These are phyloP conservation scores for Ploceus nigricollis DNA, from an alignment of 2,113 vertebrate genomes.

Conservation along the genomic window DNA sequence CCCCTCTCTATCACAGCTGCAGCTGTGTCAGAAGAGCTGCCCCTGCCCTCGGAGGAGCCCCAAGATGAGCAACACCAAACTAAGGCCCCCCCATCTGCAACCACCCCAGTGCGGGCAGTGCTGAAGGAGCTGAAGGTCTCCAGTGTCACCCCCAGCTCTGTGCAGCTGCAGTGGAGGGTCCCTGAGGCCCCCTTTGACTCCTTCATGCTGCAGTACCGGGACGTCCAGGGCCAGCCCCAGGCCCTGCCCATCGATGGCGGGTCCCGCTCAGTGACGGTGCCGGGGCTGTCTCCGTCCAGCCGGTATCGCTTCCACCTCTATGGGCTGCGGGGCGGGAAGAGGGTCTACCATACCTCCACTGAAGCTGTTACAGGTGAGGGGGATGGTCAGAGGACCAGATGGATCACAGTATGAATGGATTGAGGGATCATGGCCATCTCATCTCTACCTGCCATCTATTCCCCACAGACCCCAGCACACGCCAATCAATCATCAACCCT, in stretches of 20 bases:
- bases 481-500: background rate
- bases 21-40: background rate
- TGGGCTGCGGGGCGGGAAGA: background rate
- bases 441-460: background rate
- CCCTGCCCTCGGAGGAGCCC: background rate
- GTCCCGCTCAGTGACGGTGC: accelerated
- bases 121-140: background rate
- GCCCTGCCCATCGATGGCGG: accelerated
- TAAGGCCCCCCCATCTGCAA: background rate
- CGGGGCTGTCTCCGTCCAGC: accelerated
- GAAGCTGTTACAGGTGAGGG: background rate
- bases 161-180: constrained; percentile 38
- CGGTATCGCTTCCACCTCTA: background rate
- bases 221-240: background rate
- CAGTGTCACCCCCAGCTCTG: accelerated
- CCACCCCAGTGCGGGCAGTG: accelerated
- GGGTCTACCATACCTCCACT: constrained; percentile 4
- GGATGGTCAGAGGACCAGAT: background rate
- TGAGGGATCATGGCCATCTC: background rate
- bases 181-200: constrained; percentile 49
- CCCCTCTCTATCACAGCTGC: accelerated
- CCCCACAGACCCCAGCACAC: background rate
- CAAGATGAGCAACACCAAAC: background rate
- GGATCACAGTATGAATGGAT: background rate
- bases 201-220: constrained; percentile 20